Evolutionary conservation across 2,113 vertebrate species (phyloP).

Genomic region (Callipepla squamata): DNA sequence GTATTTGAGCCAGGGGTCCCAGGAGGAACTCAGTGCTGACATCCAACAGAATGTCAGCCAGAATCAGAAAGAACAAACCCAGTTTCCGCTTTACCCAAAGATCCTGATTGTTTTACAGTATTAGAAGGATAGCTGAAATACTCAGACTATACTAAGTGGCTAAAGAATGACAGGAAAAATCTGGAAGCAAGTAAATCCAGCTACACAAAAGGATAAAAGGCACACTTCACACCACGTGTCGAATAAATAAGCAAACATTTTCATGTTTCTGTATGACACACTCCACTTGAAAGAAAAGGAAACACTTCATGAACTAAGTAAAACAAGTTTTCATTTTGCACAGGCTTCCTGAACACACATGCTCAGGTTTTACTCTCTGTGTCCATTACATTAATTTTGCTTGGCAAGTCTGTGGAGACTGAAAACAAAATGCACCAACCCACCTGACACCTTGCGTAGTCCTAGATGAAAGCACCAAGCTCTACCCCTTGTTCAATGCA

Average conservation of each 20-base stretch:
- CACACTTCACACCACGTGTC: background rate
- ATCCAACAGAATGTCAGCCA: background rate
- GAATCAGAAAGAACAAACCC: background rate
- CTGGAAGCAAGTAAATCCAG: background rate
- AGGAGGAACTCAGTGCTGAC: background rate
- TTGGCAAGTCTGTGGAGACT: background rate
- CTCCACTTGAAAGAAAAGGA: background rate
- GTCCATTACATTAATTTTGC: background rate
- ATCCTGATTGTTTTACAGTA: background rate
- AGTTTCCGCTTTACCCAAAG: background rate
- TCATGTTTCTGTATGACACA: background rate
- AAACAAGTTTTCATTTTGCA: background rate
- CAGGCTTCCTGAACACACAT: background rate
- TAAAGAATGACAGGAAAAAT: background rate
- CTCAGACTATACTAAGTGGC: background rate
- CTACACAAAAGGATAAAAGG: background rate
- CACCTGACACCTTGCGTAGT: background rate
- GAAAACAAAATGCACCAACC: background rate
- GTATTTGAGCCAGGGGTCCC: constrained; percentile 11
- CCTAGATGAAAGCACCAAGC: background rate
- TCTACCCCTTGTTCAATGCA: background rate
- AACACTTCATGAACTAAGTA: background rate
- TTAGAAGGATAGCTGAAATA: background rate
- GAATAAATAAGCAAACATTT: background rate
- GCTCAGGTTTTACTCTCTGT: background rate